Base-by-base conservation (phyloP, 2,797 vertebrate genomes). In the Sylvia borin region DNA sequence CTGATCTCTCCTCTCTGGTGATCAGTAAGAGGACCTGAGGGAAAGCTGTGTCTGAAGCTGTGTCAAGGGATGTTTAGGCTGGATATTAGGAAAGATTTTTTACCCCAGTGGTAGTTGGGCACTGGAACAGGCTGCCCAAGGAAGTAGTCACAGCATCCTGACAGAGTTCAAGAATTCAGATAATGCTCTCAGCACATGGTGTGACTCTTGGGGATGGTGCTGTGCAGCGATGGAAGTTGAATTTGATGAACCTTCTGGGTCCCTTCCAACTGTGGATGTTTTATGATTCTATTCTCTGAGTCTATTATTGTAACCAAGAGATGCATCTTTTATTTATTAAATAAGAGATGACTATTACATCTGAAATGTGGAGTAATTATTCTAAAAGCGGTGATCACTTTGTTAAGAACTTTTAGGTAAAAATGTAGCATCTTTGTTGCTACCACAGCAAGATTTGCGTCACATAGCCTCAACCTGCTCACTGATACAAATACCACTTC, bases 381-480 rank as follows among this genome's bases (percentile, higher is more conserved):
- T 97, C 92, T 97, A 97, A 98, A 98, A 98, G 94, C 96, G 97
- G 96, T 97, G 96, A 96, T 97, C 92, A 97, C 91, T 97, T 97
- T 97, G 92, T 62, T 96, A 97, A 97, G 96, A 96, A 97, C 77
- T 87, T 93, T 96, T 92, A 22, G 38, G 40, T 57, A 94, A 95
- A 96, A 93, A 97, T 90, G 62, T 34, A 85, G 50, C 96, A 88
- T 95, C 86, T 96, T 96, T 97, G 95, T 88, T 96, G 87, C 62
- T 92, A 80, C 78, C 67, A 57, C 18, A 11, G 53, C 87, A 92
- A 97, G 92, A 92, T 70, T 95, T 85, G 83, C 88, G 57, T 74
- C 13, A 88, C 19, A 85, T 50, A 92, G 90, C 60, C 21, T 34
- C 85, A 93, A 97, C 94, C 88, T 91, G 67, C 94, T 97, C 96